A percentile compares a stretch with the other conserved stretches of the same genome.
phyloP scores from a whole-genome alignment of 2,797 vertebrate genomes.

The Hoplostethus atlanticus region DNA sequence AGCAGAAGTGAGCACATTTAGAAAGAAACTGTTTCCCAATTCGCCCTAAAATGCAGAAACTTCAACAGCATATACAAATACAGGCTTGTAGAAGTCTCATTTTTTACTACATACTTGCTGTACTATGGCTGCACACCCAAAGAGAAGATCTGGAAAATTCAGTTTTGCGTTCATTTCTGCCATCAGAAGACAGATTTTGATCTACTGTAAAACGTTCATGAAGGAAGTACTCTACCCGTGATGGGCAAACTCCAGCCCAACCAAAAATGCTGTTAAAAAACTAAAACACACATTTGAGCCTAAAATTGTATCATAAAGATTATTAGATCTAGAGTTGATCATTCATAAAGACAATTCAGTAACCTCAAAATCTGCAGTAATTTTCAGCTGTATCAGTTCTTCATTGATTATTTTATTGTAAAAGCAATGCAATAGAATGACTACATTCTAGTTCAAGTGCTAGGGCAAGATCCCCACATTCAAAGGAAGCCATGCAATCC shows the following conservation, averaged over 20 bases:
- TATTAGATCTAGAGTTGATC: no score
- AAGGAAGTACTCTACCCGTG: no score
- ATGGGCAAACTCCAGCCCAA: no score
- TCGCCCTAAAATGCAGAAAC: conserved; percentile 4
- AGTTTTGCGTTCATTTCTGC: not conserved
- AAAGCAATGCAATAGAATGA: not conserved
- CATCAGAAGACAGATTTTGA: not conserved
- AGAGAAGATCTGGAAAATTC: not conserved
- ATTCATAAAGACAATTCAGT: no score
- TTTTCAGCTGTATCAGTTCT: no score
- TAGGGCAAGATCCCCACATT: conserved; percentile 23
- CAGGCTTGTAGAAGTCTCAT: not conserved
- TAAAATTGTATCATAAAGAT: no score
- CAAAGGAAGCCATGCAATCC: conserved; percentile 19
- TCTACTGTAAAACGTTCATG: no score
- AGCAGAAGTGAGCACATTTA: not conserved
- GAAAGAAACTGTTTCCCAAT: not conserved
- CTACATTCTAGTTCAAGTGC: not conserved
- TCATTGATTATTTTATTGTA: not conserved
- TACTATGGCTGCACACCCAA: no score
- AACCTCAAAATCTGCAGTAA: no score
- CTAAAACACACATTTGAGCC: no score
- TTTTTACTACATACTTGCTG: no score
- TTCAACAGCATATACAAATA: not conserved
- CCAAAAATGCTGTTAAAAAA: no score